phyloP scores from a whole-genome alignment of 2,888 invertebrate species.

The Poecilobothrus nobilitatus region DNA sequence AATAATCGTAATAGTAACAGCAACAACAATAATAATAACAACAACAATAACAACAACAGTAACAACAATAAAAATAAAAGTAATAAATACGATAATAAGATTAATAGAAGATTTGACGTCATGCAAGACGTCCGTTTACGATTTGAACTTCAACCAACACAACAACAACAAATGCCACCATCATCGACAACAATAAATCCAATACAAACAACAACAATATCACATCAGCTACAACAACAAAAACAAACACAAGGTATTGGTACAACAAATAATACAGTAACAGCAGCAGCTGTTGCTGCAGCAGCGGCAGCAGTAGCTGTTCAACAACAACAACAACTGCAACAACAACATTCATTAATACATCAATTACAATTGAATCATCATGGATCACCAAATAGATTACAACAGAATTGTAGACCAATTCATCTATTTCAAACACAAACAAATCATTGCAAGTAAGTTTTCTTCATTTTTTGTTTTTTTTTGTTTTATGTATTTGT shows the following conservation, averaged over 20 bases:
- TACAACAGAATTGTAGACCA: slow-evolving; percentile 31
- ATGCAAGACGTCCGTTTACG: slow-evolving; percentile 25
- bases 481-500: not conserved
- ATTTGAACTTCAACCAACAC: slow-evolving; percentile 19
- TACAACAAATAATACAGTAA: not conserved
- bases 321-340: slow-evolving; percentile 18
- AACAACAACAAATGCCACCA: slow-evolving; percentile 15
- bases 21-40: slow-evolving; percentile 18
- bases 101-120: slow-evolving; percentile 21
- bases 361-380: slow-evolving; percentile 16
- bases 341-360: not conserved
- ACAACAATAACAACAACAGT: slow-evolving; percentile 14
- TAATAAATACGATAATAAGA: not conserved
- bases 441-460: slow-evolving; percentile 36
- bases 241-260: slow-evolving; percentile 13
- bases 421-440: slow-evolving; percentile 32
- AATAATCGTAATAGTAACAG: slow-evolving; percentile 9
- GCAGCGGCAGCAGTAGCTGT: slow-evolving; percentile 18
- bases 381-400: slow-evolving; percentile 18
- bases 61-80: not conserved
- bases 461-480: slow-evolving; percentile 20
- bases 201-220: slow-evolving; percentile 17
- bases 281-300: slow-evolving; percentile 17
- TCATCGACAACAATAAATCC: slow-evolving; percentile 9
- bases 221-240: slow-evolving; percentile 14